Base-by-base conservation (phyloP, 1,140 invertebrate genomes). In the Venustaconcha ellipsiformis region DNA sequence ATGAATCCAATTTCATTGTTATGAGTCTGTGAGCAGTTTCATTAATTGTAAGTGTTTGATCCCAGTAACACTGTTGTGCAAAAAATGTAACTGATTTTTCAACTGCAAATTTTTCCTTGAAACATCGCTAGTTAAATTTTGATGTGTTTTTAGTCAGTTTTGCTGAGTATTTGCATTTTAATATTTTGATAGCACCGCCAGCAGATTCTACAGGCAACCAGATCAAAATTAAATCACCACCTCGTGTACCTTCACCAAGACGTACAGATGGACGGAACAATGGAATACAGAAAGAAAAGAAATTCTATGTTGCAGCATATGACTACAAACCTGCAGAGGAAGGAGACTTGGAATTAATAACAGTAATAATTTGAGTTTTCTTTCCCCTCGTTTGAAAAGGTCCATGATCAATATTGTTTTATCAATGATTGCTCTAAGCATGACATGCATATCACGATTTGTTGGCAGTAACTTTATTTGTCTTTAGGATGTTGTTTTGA, bases 301-400 rank as follows among this genome's bases (percentile, higher is more conserved):
- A 81, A 67, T 69, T 83, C 4, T 86, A 78, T 77, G 78, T 88
- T 26, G 86, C 86, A 30, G 79, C 86, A 18, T 86, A 84, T 76
- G 83, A 86, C 69, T 88, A 84, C 66, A 75, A 78, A 63, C 84
- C 85, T n/a, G 78, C 80, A 56, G 84, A 86, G 68, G 84, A 86
- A 20, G 84, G 83, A 20, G 86, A 86, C 60, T 60, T 88, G 65
- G 82, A 84, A 78, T 77, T 87, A 6, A 65, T 79, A 60, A 62
- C 70, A 62, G 37, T 37, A 37, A 37, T 37, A 37, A 37, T 8
- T 37, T 37, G 1, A 23, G 37, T 37, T 37, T 37, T 37, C 8
- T 37, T 37, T 37, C 8, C 37, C 4, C 37, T 37, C 37, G 4
- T 37, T 37, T 37, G 37, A 37, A 37, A 37, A 37, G 37, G 37